A percentile compares a stretch with the other conserved stretches of the same genome.
Evolutionary conservation across 2,888 invertebrate genomes (phyloP).

Genomic region (Megalurothrips usitatus): DNA sequence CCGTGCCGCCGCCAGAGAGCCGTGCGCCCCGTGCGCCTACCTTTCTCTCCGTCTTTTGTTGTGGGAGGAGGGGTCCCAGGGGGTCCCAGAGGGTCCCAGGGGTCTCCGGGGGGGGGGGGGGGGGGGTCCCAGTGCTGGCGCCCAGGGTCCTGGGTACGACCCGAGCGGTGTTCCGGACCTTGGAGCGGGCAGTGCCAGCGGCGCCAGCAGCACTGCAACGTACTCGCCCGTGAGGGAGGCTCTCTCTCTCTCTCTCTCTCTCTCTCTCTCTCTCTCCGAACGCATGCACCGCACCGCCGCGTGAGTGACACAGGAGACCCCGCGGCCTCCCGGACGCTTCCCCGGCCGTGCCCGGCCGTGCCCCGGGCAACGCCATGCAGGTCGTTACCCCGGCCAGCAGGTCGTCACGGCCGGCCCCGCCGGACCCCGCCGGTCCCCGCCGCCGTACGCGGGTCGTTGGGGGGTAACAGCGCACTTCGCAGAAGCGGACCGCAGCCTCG

Average conservation of each 20-base stretch:
- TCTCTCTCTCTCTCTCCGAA: background rate
- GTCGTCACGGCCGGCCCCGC: too few species aligned
- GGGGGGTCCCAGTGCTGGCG: background rate
- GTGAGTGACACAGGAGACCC: too few species aligned
- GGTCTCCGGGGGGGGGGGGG: too few species aligned
- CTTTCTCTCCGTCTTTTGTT: background rate
- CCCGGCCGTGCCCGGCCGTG: too few species aligned
- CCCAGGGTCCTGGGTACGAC: constrained; percentile 23
- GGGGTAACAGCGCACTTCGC: background rate
- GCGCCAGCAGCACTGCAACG: background rate
- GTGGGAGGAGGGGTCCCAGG: background rate
- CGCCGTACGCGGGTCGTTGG: background rate
- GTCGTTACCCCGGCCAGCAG: too few species aligned
- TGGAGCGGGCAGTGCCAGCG: background rate
- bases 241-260: background rate
- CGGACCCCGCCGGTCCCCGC: too few species aligned
- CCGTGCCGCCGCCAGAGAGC: background rate
- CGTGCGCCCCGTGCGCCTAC: background rate
- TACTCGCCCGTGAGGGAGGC: too few species aligned
- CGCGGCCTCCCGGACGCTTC: too few species aligned
- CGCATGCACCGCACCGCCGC: too few species aligned
- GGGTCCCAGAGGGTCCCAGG: background rate
- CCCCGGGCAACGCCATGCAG: too few species aligned
- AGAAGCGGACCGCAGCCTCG: background rate
- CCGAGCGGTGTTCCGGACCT: background rate